Evolutionary conservation across 2,888 invertebrate genomes (phyloP).

Genomic region (Gymnoscelis rufifasciata): DNA sequence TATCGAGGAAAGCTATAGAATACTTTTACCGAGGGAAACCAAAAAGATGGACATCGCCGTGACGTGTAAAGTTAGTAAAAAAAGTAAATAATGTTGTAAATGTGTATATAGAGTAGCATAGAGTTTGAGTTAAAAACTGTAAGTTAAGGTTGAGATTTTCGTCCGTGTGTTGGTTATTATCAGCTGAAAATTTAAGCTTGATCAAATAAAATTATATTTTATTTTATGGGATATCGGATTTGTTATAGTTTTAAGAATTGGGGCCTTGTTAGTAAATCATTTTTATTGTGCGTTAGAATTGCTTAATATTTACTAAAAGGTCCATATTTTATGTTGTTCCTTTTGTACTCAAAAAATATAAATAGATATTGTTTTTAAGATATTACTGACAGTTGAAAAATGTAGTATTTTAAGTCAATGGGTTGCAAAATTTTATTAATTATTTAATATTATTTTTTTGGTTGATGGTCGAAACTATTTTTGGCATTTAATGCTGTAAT

Average conservation of each 20-base stretch:
- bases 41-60: no score
- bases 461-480: no score
- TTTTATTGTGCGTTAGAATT: background rate
- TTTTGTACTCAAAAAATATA: background rate
- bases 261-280: constrained; percentile 2
- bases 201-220: background rate
- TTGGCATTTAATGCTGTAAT: no score
- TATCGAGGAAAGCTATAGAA: no score
- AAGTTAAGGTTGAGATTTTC: constrained; percentile 14
- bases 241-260: constrained; percentile 4
- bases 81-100: constrained; percentile 34
- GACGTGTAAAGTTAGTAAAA: no score
- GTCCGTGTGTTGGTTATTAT: constrained; percentile 9
- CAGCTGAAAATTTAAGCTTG: background rate
- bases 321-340: no score
- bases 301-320: background rate
- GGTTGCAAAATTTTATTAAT: no score
- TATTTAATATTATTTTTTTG: no score
- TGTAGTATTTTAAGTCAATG: no score
- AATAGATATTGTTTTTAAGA: no score
- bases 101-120: constrained; percentile 35
- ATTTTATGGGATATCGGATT: constrained; percentile 8
- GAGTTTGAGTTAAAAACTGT: constrained; percentile 8
- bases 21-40: no score
- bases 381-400: no score